Base-by-base conservation (phyloP, 2,888 invertebrate genomes). In the Eumacrocentrus americanus region DNA sequence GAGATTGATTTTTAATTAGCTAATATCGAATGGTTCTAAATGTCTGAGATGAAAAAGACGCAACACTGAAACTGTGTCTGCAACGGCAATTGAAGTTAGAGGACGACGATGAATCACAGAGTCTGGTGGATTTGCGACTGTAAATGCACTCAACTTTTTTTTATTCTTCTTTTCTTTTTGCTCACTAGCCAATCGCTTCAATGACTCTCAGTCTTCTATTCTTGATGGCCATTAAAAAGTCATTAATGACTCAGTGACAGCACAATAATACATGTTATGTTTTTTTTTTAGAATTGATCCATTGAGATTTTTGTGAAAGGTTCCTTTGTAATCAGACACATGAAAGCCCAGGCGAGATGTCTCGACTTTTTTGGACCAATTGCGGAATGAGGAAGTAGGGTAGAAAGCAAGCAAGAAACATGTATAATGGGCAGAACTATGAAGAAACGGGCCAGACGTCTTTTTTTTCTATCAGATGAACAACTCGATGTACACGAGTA, bases 21-120 rank as follows among this genome's bases (percentile, higher is more conserved):
- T 16, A 3, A 16, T 3, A 7, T 48, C n/a, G 14, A 12, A 29
- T 48, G 9, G 34, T 16, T 48, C 18, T 14, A 34, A 37, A n/a
- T 18, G 22, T n/a, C 6, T 50, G 12, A 22, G 12, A 53, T 22
- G 38, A 53, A 7, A 53, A 40, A 16, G n/a, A n/a, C n/a, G n/a
- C n/a, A n/a, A 14, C 11, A 53, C 29, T 38, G 52, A 16, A 51
- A 50, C 61, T 62, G 55, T 63, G 68, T 67, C 68, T 70, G 66
- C 58, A 57, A 57, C 60, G 58, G 67, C 70, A 70, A 72, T 72
- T 70, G 68, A 69, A 67, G 67, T 61, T 68, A 63, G 62, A 64
- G n/a, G 66, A 64, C 62, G 63, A 58, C 58, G 68, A 67, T 73
- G 74, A 72, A 63, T 72, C 70, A 70, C 70, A 65, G 62, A 54